phyloP scores from a whole-genome alignment of 2,113 vertebrate species.

The Clarias batrachus region DNA sequence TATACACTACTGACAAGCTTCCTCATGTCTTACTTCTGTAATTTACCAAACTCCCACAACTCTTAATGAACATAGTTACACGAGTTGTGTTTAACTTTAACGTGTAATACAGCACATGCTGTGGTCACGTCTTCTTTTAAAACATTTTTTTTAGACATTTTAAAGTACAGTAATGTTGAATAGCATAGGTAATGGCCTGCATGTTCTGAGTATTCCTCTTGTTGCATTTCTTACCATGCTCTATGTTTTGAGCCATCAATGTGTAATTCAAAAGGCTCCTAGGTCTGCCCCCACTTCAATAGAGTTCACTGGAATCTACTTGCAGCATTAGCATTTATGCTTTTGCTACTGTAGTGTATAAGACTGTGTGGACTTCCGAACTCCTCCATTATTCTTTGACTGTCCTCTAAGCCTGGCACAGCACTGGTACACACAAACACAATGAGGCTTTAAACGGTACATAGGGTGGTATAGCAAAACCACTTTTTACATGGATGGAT shows the following conservation, averaged over 20 bases:
- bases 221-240: neutral
- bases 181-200: constrained; percentile 42
- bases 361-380: constrained; percentile 25
- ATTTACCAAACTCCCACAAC: neutral
- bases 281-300: neutral
- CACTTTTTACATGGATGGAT: neutral
- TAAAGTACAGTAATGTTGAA: constrained; percentile 7
- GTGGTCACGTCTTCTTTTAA: constrained; percentile 4
- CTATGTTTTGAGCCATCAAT: neutral
- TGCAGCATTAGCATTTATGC: neutral
- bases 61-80: constrained; percentile 1
- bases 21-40: constrained; percentile 71
- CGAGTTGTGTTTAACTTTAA: constrained; percentile 26
- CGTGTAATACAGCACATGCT: constrained; percentile 23
- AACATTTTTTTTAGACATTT: constrained; percentile 7
- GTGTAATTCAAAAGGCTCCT: neutral
- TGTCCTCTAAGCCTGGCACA: constrained; percentile 28
- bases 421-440: constrained; percentile 11
- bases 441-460: constrained; percentile 15
- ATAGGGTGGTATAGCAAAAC: constrained; percentile 21
- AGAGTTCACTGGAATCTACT: constrained; percentile 38
- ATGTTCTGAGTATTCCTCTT: constrained; percentile 26
- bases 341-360: constrained; percentile 25
- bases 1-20: constrained; percentile 85
- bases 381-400: neutral